Percentiles rank a stretch among this genome's conserved stretches.
Conservation (phyloP, 2,888 invertebrate species). For the Hoplodrina ambigua region DNA sequence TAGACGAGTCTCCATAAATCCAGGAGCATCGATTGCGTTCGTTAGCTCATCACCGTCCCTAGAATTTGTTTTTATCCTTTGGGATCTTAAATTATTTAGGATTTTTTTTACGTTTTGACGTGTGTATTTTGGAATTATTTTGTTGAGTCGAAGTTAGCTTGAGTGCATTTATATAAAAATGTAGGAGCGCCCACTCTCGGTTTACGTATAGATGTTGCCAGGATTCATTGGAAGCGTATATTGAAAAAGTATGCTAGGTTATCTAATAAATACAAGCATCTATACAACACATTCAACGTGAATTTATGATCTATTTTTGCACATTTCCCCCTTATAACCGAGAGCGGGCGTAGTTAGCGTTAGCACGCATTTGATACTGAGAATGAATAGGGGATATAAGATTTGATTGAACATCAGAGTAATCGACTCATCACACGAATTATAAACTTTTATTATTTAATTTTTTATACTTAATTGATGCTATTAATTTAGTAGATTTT, state of each 20-base stretch:
- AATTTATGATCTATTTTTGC: conserved; percentile 5
- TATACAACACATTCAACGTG: neutral
- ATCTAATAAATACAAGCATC: conserved; percentile 4
- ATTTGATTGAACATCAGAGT: conserved; percentile 42
- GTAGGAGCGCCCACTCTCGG: conserved; percentile 59
- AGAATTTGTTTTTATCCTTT: conserved; percentile 59
- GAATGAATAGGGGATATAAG: conserved; percentile 2
- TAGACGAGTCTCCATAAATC: conserved; percentile 61
- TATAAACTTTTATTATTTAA: conserved; percentile 47
- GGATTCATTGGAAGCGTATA: neutral
- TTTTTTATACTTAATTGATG: conserved; percentile 59
- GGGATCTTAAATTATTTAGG: conserved; percentile 63
- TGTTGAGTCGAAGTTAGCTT: conserved; percentile 71
- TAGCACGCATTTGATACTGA: conserved; percentile 48
- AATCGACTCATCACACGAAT: conserved; percentile 59
- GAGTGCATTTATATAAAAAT: conserved; percentile 83
- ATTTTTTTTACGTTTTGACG: conserved; percentile 80
- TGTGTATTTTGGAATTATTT: conserved; percentile 77
- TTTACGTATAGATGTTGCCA: neutral
- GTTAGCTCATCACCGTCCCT: conserved; percentile 33
- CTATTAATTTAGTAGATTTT: conserved; percentile 58
- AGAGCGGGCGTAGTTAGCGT: conserved; percentile 35
- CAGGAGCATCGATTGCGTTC: conserved; percentile 12
- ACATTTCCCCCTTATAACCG: neutral
- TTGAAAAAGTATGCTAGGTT: neutral